phyloP scores from a whole-genome alignment of 2,797 vertebrate species.

The Acanthurus leucopareius region DNA sequence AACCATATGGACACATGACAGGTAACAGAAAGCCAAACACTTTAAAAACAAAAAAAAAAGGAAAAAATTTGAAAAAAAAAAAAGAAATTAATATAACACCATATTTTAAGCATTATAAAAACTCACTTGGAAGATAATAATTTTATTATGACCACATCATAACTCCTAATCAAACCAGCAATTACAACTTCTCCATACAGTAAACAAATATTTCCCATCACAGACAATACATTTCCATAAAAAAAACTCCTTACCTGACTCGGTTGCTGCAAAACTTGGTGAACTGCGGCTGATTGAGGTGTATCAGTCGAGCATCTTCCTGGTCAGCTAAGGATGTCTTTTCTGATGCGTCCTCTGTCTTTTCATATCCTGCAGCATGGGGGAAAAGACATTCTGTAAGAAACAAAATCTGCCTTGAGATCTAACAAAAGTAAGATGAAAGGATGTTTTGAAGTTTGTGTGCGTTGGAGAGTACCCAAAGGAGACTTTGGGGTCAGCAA shows the following conservation, averaged over 20 bases:
- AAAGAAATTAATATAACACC: too few species aligned
- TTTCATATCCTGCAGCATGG: constrained; percentile 92
- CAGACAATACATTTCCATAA: background rate
- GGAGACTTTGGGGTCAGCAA: constrained; percentile 29
- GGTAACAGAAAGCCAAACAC: background rate
- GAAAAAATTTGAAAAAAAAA: background rate
- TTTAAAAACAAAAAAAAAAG: background rate
- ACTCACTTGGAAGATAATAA: too few species aligned
- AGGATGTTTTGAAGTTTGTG: constrained; percentile 44
- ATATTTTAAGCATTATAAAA: background rate
- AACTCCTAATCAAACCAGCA: background rate
- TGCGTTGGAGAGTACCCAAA: constrained; percentile 5
- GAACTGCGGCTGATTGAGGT: constrained; percentile 96
- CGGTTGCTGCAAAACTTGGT: constrained; percentile 98
- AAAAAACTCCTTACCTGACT: constrained; percentile 89
- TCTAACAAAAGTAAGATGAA: constrained; percentile 51
- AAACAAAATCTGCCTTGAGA: constrained; percentile 21
- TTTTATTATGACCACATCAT: background rate
- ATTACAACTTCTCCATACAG: background rate
- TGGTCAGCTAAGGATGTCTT: constrained; percentile 97
- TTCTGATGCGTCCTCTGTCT: constrained; percentile 94
- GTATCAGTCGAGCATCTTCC: constrained; percentile 94
- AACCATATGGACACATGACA: background rate
- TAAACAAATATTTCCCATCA: background rate
- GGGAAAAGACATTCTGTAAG: constrained; percentile 36